These are phyloP conservation scores for Erythrolamprus reginae DNA, from an alignment of 2,113 vertebrate genomes.

Conservation along the genomic window DNA sequence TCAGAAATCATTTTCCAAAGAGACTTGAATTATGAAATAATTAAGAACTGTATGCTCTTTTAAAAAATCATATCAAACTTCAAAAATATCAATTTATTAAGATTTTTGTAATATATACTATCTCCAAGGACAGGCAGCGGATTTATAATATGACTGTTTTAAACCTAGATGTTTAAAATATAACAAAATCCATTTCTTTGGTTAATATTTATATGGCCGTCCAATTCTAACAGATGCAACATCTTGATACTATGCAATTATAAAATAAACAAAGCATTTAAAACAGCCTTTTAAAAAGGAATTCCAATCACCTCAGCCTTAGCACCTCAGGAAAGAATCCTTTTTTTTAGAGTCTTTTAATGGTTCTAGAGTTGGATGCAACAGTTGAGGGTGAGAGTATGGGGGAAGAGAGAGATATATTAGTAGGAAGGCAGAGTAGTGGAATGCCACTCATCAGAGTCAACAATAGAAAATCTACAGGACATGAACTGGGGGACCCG, in stretches of 20 bases:
- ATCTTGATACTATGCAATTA: background rate
- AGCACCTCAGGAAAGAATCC: background rate
- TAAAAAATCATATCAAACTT: background rate
- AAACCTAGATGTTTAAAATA: background rate
- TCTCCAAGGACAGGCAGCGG: background rate
- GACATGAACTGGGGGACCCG: background rate
- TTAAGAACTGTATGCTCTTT: background rate
- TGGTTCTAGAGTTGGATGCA: background rate
- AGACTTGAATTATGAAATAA: slow-evolving; percentile 6
- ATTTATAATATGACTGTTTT: background rate
- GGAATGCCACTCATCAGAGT: background rate
- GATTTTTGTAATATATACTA: background rate
- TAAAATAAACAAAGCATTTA: background rate
- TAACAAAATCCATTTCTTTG: background rate
- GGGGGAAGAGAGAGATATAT: too few relatives aligned
- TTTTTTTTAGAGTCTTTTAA: background rate
- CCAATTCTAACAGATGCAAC: background rate
- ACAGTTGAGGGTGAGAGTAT: background rate
- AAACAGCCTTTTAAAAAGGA: background rate
- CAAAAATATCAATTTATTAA: background rate
- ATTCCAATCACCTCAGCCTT: background rate
- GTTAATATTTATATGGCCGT: background rate
- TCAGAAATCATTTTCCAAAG: background rate
- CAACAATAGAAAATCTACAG: background rate
- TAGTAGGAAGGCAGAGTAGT: background rate